These are phyloP conservation scores for Maccullochella peelii DNA, from an alignment of 2,113 vertebrate species.

Conservation along the genomic window DNA sequence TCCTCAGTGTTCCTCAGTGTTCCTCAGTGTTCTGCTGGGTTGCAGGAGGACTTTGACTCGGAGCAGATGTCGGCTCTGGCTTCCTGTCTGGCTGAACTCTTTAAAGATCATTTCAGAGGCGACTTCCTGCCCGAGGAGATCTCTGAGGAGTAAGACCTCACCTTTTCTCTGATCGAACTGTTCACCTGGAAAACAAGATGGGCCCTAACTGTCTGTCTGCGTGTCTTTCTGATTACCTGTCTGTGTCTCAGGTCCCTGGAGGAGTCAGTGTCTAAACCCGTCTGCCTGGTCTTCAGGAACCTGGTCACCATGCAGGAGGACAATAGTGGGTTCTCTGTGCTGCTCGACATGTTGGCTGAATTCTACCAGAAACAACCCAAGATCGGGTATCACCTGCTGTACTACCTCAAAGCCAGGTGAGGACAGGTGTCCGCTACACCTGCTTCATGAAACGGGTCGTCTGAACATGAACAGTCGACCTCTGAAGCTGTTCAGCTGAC, in stretches of 20 bases:
- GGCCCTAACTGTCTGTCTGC: conserved; percentile 7
- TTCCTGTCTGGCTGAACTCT: conserved; percentile 95
- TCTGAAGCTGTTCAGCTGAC: no score
- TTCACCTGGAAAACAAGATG: no score
- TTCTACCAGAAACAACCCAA: conserved; percentile 99
- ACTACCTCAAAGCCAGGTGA: conserved; percentile 96
- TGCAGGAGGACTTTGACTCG: conserved; percentile 95
- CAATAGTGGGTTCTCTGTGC: conserved; percentile 93
- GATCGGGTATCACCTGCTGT: conserved; percentile 96
- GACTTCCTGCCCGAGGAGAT: conserved; percentile 96
- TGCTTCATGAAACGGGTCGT: no score
- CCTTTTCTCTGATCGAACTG: no score
- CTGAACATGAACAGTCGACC: no score
- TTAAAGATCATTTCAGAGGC: conserved; percentile 94
- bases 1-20: not conserved
- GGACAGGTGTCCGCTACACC: not conserved
- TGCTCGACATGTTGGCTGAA: conserved; percentile 94
- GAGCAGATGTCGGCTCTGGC: conserved; percentile 94
- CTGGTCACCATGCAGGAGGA: conserved; percentile 98
- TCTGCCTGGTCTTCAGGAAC: conserved; percentile 97
- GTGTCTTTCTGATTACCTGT: not conserved
- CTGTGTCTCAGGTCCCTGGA: conserved; percentile 90
- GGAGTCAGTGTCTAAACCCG: conserved; percentile 94
- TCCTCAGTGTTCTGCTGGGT: not conserved
- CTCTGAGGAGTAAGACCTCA: conserved; percentile 94